Evolutionary conservation across 2,113 vertebrate genomes (phyloP), one percentile per base, ranked within the genome.

Genomic region (Leucoraja erinaceus): DNA sequence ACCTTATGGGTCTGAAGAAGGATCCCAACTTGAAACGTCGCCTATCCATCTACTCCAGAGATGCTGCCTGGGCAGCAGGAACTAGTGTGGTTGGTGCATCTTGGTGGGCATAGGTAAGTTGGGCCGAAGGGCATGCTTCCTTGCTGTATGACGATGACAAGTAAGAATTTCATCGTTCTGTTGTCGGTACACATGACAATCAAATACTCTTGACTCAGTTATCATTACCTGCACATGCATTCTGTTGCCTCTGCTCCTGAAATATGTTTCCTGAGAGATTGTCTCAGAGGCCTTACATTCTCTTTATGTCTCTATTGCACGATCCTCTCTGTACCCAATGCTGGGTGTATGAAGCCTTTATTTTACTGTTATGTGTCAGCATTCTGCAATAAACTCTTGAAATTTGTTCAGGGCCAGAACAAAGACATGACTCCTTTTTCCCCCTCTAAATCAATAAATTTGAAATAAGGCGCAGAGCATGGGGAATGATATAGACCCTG

Each of bases 371-470:
- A 86, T n/a, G 22, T 61, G 56, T 28, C 12, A 25, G 54, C 56
- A 61, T 61, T n/a, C 25, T 31, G 4, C 56, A 86, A 86, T n/a
- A 61, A 86, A 12, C 83, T 61, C 25, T 28, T 3, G 14, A 54
- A 56, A n/a, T 25, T 86, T 86, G 25, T 61, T n/a, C 25, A 86
- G 54, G 25, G 56, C 12, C 56, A 61, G 56, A 61, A 61, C 83
- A 72, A 47, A 11, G 66, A 72, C 88, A 90, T 70, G 70, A 12
- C 8, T 66, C 47, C 88, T 70, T 72, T 90, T 84, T 47, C 18
- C 63, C 70, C 70, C 70, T 72, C 16, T 20, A 72, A 90, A 90
- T 90, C 88, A 90, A 90, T 90, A 25, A 72, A 86, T 86, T 86
- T 86, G 56, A 86, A 86, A 61, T n/a, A 31, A 56, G 61, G 83